These are phyloP conservation scores for Odontothrips loti DNA, from an alignment of 2,888 invertebrate species.

Conservation along the genomic window DNA sequence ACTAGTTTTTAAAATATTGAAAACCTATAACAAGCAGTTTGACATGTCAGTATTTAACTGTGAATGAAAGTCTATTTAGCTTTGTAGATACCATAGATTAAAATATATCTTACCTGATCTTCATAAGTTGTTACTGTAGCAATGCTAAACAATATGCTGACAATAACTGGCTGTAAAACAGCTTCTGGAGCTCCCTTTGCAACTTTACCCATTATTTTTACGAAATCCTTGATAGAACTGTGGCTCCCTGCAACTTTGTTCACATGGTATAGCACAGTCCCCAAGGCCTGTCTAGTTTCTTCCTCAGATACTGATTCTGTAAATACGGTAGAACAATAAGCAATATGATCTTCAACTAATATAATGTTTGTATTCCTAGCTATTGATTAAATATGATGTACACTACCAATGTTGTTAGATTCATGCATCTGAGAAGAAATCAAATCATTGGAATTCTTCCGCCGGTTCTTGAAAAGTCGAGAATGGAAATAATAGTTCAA, in stretches of 20 bases:
- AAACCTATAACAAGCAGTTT: slow-evolving; percentile 41
- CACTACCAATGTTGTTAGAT: slow-evolving; percentile 28
- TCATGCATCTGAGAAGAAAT: slow-evolving; percentile 29
- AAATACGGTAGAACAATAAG: not conserved
- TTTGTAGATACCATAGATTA: not conserved
- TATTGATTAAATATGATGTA: not conserved
- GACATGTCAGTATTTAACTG: slow-evolving; percentile 48
- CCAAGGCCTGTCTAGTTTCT: slow-evolving; percentile 57
- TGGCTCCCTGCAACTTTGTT: slow-evolving; percentile 49
- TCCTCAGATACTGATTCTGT: slow-evolving; percentile 47
- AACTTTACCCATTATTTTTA: not conserved
- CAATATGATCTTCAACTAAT: slow-evolving; percentile 34
- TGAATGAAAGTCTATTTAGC: slow-evolving; percentile 42
- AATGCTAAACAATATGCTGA: slow-evolving; percentile 1
- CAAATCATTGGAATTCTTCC: not conserved
- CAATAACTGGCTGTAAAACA: not conserved
- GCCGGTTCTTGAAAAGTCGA: slow-evolving; percentile 38
- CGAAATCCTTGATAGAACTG: slow-evolving; percentile 49
- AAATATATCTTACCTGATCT: slow-evolving; percentile 43
- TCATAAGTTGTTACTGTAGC: slow-evolving; percentile 49
- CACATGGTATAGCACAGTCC: slow-evolving; percentile 59
- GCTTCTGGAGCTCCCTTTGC: slow-evolving; percentile 7
- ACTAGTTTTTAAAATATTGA: slow-evolving; percentile 45
- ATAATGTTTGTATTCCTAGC: too few relatives aligned
- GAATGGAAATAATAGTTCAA: slow-evolving; percentile 51